Conservation (phyloP, 2,797 vertebrate species). For the Falco novaeseelandiae region DNA sequence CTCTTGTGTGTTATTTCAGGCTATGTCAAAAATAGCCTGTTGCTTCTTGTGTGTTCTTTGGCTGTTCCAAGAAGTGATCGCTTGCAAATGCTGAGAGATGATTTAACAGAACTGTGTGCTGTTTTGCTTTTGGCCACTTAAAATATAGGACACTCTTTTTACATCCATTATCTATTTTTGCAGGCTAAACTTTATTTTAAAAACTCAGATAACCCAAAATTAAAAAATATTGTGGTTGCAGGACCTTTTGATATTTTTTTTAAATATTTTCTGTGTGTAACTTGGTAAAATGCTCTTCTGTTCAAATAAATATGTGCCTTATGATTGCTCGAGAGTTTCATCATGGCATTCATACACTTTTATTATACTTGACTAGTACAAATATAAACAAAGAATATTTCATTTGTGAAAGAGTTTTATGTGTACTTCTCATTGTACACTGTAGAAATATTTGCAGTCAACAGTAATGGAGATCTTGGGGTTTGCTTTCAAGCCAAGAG, state of each 20-base stretch:
- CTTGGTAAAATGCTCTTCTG: background rate
- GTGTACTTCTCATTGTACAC: background rate
- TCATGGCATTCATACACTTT: background rate
- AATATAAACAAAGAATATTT: background rate
- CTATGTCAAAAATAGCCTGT: background rate
- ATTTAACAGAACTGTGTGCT: background rate
- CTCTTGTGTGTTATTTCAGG: conserved; percentile 2
- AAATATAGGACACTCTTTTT: background rate
- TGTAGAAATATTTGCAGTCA: background rate
- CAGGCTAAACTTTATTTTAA: conserved; percentile 13
- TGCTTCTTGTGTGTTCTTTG: conserved; percentile 21
- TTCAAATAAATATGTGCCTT: background rate
- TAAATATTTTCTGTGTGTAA: background rate
- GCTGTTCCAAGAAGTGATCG: conserved; percentile 5
- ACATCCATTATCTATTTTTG: conserved; percentile 29
- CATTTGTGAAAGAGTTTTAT: background rate
- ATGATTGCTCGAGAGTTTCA: background rate
- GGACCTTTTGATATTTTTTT: background rate
- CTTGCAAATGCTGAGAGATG: background rate
- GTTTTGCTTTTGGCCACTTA: background rate
- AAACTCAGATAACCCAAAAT: background rate
- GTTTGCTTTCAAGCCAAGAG: background rate
- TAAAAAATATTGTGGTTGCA: background rate
- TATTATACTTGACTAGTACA: background rate
- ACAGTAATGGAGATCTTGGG: background rate